A percentile compares a stretch with the other conserved stretches of the same genome.
Evolutionary conservation across 2,113 vertebrate genomes (phyloP).

Genomic region (Falcunculus frontatus): DNA sequence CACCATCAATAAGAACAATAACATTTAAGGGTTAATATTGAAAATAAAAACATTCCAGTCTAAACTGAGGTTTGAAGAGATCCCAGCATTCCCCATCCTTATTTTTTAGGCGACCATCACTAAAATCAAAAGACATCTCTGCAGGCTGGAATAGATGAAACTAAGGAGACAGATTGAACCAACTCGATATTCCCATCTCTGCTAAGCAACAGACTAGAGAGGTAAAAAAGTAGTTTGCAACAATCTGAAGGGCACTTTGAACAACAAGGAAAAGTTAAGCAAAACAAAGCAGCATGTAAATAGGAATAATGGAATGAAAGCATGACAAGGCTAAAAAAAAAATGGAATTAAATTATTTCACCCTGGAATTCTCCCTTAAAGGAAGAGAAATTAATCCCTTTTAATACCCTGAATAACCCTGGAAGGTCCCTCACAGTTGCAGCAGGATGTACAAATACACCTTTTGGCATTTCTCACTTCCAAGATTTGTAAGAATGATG

Average conservation of each 20-base stretch:
- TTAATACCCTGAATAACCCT: background rate
- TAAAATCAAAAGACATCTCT: background rate
- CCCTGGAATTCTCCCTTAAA: background rate
- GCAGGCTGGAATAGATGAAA: background rate
- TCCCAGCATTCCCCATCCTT: background rate
- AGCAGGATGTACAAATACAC: background rate
- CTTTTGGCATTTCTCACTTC: background rate
- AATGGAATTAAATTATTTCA: background rate
- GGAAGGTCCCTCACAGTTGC: background rate
- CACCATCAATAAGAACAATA: background rate
- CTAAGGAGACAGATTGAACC: background rate
- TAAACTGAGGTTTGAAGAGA: background rate
- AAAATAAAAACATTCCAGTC: background rate
- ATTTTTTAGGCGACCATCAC: background rate
- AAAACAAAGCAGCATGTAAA: background rate
- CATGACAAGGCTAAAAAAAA: background rate
- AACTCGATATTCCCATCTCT: background rate
- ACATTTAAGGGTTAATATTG: background rate
- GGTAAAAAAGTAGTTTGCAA: background rate
- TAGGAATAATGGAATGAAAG: background rate
- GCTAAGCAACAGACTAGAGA: background rate
- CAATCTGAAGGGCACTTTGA: background rate
- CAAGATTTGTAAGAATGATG: background rate
- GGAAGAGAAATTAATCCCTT: background rate
- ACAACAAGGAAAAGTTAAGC: background rate